Evolutionary conservation across 30 jellyfish, hydroid and myxozoan species (phyloP).

Genomic region (Chironex yamaguchii): DNA sequence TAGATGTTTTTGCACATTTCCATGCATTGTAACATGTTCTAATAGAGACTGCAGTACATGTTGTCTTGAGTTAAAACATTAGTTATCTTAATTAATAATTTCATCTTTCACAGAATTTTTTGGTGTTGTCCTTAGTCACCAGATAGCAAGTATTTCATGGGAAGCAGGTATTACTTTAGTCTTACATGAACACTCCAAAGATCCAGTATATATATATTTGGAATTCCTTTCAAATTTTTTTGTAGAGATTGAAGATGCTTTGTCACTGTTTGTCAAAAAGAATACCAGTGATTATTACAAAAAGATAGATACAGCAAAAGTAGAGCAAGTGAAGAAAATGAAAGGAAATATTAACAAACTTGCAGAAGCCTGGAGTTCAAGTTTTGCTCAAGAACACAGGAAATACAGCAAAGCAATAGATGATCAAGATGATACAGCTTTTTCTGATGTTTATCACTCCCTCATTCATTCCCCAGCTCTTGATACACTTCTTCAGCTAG

Average conservation of each 20-base stretch:
- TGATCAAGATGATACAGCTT: conserved; percentile 62
- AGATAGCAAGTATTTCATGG: too few relatives aligned
- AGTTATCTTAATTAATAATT: too few relatives aligned
- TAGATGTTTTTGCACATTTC: too few relatives aligned
- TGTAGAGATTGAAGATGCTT: conserved; percentile 61
- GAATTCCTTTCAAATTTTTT: too few relatives aligned
- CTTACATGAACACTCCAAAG: too few relatives aligned
- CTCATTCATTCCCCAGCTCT: conserved; percentile 95
- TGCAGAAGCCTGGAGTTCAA: conserved; percentile 72
- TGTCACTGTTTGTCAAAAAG: conserved; percentile 66
- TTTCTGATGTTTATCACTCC: conserved; percentile 85
- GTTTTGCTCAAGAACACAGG: conserved; percentile 58
- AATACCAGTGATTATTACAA: conserved; percentile 69
- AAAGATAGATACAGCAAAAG: neutral
- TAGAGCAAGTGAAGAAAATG: conserved; percentile 4
- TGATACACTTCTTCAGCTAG: conserved; percentile 85
- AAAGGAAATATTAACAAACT: conserved; percentile 23
- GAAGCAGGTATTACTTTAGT: too few relatives aligned
- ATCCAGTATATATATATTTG: neutral
- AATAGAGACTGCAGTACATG: too few relatives aligned
- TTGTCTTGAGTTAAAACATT: too few relatives aligned
- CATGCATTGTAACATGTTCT: too few relatives aligned
- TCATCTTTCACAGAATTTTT: too few relatives aligned
- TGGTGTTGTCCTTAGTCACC: too few relatives aligned
- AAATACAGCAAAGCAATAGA: conserved; percentile 37